These are phyloP conservation scores for Spodoptera frugiperda DNA, from an alignment of 1,140 invertebrate species.

Conservation along the genomic window DNA sequence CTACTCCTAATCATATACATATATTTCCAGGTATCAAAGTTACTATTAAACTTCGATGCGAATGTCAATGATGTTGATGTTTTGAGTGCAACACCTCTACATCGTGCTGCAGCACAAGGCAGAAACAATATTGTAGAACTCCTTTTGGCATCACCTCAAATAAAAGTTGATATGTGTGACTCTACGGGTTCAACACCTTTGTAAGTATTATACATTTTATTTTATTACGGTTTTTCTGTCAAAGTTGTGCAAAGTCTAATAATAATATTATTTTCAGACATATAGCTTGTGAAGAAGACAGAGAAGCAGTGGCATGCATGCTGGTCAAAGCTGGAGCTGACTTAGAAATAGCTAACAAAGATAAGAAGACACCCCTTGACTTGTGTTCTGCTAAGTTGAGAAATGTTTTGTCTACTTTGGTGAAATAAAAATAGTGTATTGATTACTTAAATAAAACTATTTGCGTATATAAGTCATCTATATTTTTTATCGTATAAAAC, in stretches of 20 bases:
- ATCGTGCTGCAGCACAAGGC: constrained; percentile 94
- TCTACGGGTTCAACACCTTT: constrained; percentile 79
- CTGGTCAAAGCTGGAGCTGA: constrained; percentile 90
- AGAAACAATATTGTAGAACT: constrained; percentile 90
- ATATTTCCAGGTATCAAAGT: constrained; percentile 87
- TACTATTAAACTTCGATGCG: constrained; percentile 90
- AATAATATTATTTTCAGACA: constrained; percentile 86
- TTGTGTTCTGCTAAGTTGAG: constrained; percentile 85
- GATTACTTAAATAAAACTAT: too few relatives aligned
- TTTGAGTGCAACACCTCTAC: constrained; percentile 93
- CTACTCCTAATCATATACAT: too few relatives aligned
- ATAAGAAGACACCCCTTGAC: constrained; percentile 90
- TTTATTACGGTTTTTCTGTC: not conserved
- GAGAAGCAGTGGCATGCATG: constrained; percentile 89
- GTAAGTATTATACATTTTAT: constrained; percentile 64
- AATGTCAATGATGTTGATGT: constrained; percentile 92
- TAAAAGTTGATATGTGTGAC: constrained; percentile 73
- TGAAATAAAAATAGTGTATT: constrained; percentile 45
- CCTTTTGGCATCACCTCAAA: constrained; percentile 85
- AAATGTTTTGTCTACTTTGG: constrained; percentile 53
- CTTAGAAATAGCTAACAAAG: constrained; percentile 89
- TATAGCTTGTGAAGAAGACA: constrained; percentile 94
- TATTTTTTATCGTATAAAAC: too few relatives aligned
- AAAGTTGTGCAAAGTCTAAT: not conserved
- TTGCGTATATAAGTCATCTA: too few relatives aligned